phyloP scores from a whole-genome alignment of 2,888 invertebrate genomes.

The Cantharis rustica region DNA sequence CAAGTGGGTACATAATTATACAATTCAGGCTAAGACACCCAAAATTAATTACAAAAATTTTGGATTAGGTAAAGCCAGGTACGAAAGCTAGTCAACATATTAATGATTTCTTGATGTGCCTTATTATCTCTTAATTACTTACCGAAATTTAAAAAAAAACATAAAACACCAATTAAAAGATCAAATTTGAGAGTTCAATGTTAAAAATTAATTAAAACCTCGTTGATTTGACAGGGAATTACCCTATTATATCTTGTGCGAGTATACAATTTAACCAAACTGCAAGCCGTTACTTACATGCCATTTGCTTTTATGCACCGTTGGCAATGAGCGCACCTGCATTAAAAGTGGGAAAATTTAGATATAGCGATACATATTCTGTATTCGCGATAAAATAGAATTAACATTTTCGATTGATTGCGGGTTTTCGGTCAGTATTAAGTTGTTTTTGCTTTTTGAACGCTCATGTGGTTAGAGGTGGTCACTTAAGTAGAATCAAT shows the following conservation, averaged over 20 bases:
- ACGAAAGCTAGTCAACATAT: too few species aligned
- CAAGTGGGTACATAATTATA: too few species aligned
- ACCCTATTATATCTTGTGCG: not conserved
- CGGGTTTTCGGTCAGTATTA: not conserved
- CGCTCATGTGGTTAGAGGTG: not conserved
- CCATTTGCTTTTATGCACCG: not conserved
- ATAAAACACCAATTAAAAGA: not conserved
- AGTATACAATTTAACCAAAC: not conserved
- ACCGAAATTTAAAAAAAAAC: not conserved
- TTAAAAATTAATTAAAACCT: not conserved
- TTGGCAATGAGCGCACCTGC: not conserved
- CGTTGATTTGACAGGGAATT: not conserved
- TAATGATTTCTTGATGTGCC: too few species aligned
- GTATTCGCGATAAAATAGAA: not conserved
- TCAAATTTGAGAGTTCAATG: not conserved
- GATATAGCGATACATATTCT: not conserved
- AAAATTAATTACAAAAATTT: too few species aligned
- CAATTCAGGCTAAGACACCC: too few species aligned
- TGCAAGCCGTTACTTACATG: not conserved
- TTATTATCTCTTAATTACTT: too few species aligned
- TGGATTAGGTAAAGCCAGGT: too few species aligned
- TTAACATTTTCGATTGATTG: not conserved
- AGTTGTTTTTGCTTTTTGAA: not conserved
- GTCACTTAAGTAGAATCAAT: not conserved
- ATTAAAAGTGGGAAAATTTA: not conserved